Evolutionary conservation across 2,797 vertebrate genomes (phyloP).

Genomic region (Menidia menidia): DNA sequence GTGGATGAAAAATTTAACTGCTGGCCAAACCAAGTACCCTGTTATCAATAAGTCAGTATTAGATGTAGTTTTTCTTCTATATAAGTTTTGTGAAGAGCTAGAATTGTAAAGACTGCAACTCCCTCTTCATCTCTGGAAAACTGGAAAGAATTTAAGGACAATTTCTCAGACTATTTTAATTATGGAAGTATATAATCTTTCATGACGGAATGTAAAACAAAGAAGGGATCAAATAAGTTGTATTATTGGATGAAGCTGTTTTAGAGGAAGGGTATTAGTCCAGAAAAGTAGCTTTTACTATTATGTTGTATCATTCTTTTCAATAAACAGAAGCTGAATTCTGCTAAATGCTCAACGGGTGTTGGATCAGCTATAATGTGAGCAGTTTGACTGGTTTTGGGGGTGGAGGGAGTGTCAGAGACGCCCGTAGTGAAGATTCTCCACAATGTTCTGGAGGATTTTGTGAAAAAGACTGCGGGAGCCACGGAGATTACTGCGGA

Average conservation of each 20-base stretch:
- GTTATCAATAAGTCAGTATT: conserved; percentile 43
- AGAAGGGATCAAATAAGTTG: not conserved
- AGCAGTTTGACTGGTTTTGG: conserved; percentile 5
- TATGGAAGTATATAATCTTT: not conserved
- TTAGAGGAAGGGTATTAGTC: not conserved
- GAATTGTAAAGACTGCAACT: not conserved
- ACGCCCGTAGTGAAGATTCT: conserved; percentile 32
- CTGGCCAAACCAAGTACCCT: conserved; percentile 9
- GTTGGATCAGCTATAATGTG: not conserved
- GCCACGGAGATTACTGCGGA: conserved; percentile 70
- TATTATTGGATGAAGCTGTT: not conserved
- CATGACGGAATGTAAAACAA: conserved; percentile 1
- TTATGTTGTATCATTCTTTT: not conserved
- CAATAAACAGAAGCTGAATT: not conserved
- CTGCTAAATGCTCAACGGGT: not conserved
- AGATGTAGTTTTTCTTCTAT: conserved; percentile 21
- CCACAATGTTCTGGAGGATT: conserved; percentile 62
- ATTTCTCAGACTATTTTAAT: conserved; percentile 11
- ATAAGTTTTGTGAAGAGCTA: conserved; percentile 8
- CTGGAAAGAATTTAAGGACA: conserved; percentile 7
- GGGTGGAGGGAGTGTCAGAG: conserved; percentile 12
- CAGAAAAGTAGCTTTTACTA: not conserved
- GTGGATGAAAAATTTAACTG: conserved; percentile 17
- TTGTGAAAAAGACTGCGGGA: conserved; percentile 63
- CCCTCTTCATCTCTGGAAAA: conserved; percentile 5